These are phyloP conservation scores for Plectrocnemia conspersa DNA, from an alignment of 1,140 invertebrate species.

Conservation along the genomic window DNA sequence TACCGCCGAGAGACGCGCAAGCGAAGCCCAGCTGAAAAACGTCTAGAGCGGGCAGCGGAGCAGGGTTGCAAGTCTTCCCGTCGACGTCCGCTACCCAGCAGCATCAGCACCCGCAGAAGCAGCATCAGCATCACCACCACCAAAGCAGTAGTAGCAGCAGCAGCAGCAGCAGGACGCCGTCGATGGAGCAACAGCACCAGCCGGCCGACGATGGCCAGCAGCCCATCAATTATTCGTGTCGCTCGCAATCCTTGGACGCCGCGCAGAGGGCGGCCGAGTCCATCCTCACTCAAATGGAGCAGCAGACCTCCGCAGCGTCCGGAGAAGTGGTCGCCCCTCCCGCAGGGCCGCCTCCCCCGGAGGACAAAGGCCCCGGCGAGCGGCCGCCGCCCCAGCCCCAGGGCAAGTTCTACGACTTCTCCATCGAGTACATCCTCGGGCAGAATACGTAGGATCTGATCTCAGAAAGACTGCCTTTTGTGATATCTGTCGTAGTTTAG, in stretches of 20 bases:
- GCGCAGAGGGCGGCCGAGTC: constrained; percentile 27
- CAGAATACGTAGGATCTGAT: constrained; percentile 32
- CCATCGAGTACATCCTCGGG: constrained; percentile 32
- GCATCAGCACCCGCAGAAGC: no score
- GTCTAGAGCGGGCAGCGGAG: constrained; percentile 31
- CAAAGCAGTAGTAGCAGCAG: neutral
- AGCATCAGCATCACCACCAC: neutral
- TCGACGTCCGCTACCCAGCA: constrained; percentile 23
- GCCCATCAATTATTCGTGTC: constrained; percentile 9
- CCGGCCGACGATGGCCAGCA: neutral
- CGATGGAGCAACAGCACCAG: neutral
- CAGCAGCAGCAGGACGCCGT: neutral
- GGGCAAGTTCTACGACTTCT: constrained; percentile 33
- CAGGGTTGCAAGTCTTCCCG: constrained; percentile 10
- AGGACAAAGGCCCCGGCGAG: neutral
- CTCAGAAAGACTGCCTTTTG: no score
- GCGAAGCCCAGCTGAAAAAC: constrained; percentile 35
- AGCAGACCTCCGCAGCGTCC: neutral
- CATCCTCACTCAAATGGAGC: constrained; percentile 29
- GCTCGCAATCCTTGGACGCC: constrained; percentile 10
- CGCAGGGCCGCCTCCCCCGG: neutral
- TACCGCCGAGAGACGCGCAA: constrained; percentile 23
- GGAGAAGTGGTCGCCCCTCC: neutral
- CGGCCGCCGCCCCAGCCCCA: constrained; percentile 6
- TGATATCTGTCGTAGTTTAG: no score